phyloP scores from a whole-genome alignment of 2,888 invertebrate genomes.

The Eilema sororculum region DNA sequence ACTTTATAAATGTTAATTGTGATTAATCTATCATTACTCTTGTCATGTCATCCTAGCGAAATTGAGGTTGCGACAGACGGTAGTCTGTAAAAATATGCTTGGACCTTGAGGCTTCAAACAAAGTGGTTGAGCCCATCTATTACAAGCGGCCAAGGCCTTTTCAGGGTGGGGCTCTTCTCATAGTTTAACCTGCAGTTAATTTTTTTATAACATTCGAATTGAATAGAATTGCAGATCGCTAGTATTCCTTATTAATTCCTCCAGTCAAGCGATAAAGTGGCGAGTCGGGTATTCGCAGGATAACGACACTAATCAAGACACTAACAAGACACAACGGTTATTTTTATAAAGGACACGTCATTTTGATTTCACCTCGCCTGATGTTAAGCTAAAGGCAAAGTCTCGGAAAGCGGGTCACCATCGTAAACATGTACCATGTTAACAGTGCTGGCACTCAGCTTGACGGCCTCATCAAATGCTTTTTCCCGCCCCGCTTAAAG shows the following conservation, averaged over 20 bases:
- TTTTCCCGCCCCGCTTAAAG: too few species aligned
- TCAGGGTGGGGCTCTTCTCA: neutral
- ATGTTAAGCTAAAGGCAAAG: too few species aligned
- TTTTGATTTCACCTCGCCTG: too few species aligned
- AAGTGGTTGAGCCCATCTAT: neutral
- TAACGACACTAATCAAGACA: too few species aligned
- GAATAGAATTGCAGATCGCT: neutral
- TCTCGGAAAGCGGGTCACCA: too few species aligned
- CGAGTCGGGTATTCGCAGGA: neutral
- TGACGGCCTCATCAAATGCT: too few species aligned
- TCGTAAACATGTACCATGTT: too few species aligned
- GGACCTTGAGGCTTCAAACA: neutral
- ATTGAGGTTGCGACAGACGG: conserved; percentile 4
- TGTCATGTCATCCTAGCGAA: neutral
- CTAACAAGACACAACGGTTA: too few species aligned
- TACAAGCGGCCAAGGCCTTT: conserved; percentile 1
- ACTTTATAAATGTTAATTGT: neutral
- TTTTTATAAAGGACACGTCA: too few species aligned
- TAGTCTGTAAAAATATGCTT: neutral
- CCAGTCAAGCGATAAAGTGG: neutral
- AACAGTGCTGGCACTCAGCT: too few species aligned
- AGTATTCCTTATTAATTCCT: neutral
- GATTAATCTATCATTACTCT: neutral
- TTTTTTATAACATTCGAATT: neutral
- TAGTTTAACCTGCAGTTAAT: neutral